Percentiles rank a stretch among this genome's conserved stretches.
phyloP scores from a whole-genome alignment of 1,140 invertebrate genomes.

The Apolygus lucorum region DNA sequence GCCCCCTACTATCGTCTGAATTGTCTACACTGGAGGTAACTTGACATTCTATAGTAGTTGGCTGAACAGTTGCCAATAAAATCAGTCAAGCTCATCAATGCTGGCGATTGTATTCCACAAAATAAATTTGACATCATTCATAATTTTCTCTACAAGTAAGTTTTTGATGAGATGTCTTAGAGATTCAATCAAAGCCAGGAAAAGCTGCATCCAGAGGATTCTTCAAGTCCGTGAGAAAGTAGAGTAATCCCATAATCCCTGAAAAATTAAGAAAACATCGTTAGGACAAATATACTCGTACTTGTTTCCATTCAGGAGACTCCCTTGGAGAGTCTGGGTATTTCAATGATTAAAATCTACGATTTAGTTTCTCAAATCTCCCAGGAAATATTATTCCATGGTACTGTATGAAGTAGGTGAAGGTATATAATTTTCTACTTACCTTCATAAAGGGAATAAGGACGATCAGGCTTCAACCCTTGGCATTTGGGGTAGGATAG shows the following conservation, averaged over 20 bases:
- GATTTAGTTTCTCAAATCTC: background rate
- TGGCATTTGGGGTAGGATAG: slow-evolving; percentile 59
- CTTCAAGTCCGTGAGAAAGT: slow-evolving; percentile 56
- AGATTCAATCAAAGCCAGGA: slow-evolving; percentile 40
- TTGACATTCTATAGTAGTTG: too few species aligned
- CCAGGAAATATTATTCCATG: background rate
- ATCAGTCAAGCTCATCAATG: background rate
- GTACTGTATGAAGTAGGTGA: slow-evolving; percentile 2
- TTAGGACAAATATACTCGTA: too few species aligned
- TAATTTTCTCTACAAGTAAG: background rate
- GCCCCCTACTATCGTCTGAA: too few species aligned
- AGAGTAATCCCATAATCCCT: slow-evolving; percentile 56
- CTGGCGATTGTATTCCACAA: background rate
- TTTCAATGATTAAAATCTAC: background rate
- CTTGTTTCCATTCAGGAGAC: too few species aligned
- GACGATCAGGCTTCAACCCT: slow-evolving; percentile 60
- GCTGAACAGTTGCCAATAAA: background rate
- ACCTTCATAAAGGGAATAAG: slow-evolving; percentile 82
- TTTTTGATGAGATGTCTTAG: background rate
- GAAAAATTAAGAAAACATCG: slow-evolving; percentile 35
- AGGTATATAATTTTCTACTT: background rate
- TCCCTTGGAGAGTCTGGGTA: too few species aligned
- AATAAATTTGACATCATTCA: background rate
- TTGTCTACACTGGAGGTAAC: too few species aligned
- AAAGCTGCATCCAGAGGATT: slow-evolving; percentile 54